Conservation (phyloP, 2,888 invertebrate genomes). For the Drosophila planitibia region DNA sequence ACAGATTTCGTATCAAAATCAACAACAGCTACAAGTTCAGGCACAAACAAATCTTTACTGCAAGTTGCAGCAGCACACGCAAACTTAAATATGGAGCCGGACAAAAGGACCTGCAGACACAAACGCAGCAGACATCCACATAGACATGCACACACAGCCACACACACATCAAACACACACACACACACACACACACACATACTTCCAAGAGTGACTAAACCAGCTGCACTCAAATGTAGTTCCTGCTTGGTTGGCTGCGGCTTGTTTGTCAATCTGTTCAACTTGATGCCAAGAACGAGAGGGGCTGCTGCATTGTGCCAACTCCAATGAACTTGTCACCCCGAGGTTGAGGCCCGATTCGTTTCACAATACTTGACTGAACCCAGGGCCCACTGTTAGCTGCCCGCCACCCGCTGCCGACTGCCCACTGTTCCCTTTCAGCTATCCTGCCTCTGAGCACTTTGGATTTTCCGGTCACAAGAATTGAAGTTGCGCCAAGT, state of each 20-base stretch:
- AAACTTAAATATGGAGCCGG: conserved; percentile 36
- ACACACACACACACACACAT: conserved; percentile 22
- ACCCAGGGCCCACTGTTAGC: conserved; percentile 6
- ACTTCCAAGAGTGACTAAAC: conserved; percentile 27
- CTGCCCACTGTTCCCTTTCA: neutral
- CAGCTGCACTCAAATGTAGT: conserved; percentile 66
- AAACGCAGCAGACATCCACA: conserved; percentile 23
- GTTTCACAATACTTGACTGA: conserved; percentile 30
- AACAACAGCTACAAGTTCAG: conserved; percentile 70
- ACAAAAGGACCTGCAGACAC: conserved; percentile 30
- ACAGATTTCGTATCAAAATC: conserved; percentile 65
- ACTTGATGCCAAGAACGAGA: conserved; percentile 63
- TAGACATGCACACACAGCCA: conserved; percentile 12
- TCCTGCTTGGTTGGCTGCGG: conserved; percentile 76
- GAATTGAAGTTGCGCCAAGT: conserved; percentile 62
- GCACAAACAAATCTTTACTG: conserved; percentile 56
- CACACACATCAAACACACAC: conserved; percentile 17
- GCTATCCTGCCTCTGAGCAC: conserved; percentile 40
- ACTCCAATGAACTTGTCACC: conserved; percentile 70
- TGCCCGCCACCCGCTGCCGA: neutral
- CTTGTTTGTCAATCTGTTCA: conserved; percentile 81
- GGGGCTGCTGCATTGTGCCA: conserved; percentile 65
- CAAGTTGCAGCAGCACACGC: conserved; percentile 59
- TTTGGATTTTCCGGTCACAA: conserved; percentile 55
- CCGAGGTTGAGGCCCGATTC: conserved; percentile 32